Evolutionary conservation across 2,113 vertebrate species (phyloP), one percentile per base, ranked within the genome.

Genomic region (Panurus biarmicus): DNA sequence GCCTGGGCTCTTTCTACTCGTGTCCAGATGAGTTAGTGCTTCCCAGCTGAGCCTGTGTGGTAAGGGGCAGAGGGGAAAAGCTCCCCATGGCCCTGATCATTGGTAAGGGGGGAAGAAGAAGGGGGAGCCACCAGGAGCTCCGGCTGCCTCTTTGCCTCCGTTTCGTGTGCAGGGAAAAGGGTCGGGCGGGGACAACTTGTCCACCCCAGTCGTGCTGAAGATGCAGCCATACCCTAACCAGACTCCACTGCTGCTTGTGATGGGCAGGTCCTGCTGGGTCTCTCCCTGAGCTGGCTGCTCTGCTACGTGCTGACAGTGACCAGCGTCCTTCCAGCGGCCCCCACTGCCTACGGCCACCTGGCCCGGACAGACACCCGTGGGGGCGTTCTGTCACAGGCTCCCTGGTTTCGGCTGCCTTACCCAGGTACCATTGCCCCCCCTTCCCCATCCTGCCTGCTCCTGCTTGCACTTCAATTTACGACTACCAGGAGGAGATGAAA

Each of bases 401-500:
- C 99, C 8, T 99, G 99, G 99, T 98, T 99, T 91, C 98, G 97
- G 26, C 97, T 99, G 88, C 99, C 99, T 42, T 99, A 99, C 85
- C 99, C 99, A 97, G 99, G 99, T 99, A 97, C 58, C 22, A 12
- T 60, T 24, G 24, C 8, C 51, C 8, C 2, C 10, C 15, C 24
- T 35, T 78, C 51, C 72, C 44, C 40, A 20, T 23, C 40, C 81
- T 5, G 1, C 58, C 77, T 20, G 25, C 40, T 75, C 57, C 4
- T 1, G 56, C 47, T 71, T 29, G 57, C 35, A 22, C 42, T 47
- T 78, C 42, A 0, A 0, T 24, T 40, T 21, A 6, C 1, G 38
- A 28, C 22, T 73, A 20, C 31, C 18, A 8, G 33, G 22, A 80
- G 70, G 42, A 87, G 48, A 40, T 7, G 17, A 82, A 84, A 86